Base-by-base conservation (phyloP, 2,888 invertebrate species). In the Eueremaeus valkanovi region DNA sequence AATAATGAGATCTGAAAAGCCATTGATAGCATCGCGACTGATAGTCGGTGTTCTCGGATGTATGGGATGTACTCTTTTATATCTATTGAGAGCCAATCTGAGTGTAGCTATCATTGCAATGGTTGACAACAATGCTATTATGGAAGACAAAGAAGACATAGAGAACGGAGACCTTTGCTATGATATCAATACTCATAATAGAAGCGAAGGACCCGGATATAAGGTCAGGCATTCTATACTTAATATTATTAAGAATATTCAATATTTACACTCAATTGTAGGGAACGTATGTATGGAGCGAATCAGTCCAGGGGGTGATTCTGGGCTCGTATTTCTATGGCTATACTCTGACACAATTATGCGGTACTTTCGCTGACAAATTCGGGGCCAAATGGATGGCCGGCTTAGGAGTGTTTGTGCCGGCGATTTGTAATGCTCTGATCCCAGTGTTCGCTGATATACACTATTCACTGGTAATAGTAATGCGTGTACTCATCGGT, bases 291-390 rank as follows among this genome's bases (percentile, higher is more conserved):
- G 29, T n/a, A 33, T 79, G 79, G 79, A 78, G 66, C 72, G 78
- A 78, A 3, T 74, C 77, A 9, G 76, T 76, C 0, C 79, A 79
- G 72, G 79, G 79, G 5, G 55, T 79, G 18, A 77, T 79, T 18
- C 61, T 79, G n/a, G 79, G 79, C 6, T 78, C 79, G 3, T 79
- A 78, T 73, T 79, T 78, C 75, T 79, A 78, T 18, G 79, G 79
- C 6, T 79, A 78, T 27, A 76, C 79, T 11, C 73, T 74, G 36
- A 76, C 78, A 0, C 79, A 77, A 18, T n/a, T 78, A 24, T 74
- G 77, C 5, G 79, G 78, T 13, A 76, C 78, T 11, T 72, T 76
- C 16, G 75, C 79, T 0, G 79, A 79, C n/a, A 73, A 73, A 31
- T 77, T 29, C 75, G 78, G 16, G 75, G 77, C 58, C 75, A 75